A percentile compares a stretch with the other conserved stretches of the same genome.
phyloP scores from a whole-genome alignment of 2,113 vertebrate species.

The Erythrolamprus reginae region DNA sequence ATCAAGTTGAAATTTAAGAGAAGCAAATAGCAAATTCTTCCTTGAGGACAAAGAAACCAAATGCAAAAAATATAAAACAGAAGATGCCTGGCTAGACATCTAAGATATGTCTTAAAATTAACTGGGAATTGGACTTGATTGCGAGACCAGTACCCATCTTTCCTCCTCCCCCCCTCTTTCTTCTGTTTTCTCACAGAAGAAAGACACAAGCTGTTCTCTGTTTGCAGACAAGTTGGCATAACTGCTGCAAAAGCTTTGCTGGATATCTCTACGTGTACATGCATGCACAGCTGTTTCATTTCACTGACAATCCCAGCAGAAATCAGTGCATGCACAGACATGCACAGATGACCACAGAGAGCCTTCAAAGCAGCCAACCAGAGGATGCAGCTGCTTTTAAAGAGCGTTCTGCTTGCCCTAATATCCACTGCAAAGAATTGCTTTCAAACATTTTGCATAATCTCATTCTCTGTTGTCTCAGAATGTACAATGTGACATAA shows the following conservation, averaged over 20 bases:
- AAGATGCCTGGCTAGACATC: neutral
- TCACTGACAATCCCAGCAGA: neutral
- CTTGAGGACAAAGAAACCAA: neutral
- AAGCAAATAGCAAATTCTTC: neutral
- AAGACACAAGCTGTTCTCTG: neutral
- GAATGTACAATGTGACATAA: neutral
- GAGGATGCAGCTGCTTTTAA: neutral
- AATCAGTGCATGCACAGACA: neutral
- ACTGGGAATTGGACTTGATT: neutral
- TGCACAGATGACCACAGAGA: neutral
- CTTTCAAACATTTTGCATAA: neutral
- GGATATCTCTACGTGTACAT: neutral
- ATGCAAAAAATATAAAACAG: neutral
- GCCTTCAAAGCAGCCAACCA: neutral
- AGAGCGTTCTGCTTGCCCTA: neutral
- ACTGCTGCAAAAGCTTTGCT: neutral
- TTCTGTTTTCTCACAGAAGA: neutral
- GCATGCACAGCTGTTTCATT: neutral
- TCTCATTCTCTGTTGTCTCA: neutral
- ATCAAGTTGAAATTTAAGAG: neutral
- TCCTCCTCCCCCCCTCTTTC: neutral
- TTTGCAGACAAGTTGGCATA: neutral
- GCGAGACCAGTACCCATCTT: neutral
- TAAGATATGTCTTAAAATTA: neutral
- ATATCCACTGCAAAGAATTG: neutral